Percentiles rank a stretch among this genome's conserved stretches.
Conservation (phyloP, 2,888 invertebrate species). For the Spodoptera exigua region DNA sequence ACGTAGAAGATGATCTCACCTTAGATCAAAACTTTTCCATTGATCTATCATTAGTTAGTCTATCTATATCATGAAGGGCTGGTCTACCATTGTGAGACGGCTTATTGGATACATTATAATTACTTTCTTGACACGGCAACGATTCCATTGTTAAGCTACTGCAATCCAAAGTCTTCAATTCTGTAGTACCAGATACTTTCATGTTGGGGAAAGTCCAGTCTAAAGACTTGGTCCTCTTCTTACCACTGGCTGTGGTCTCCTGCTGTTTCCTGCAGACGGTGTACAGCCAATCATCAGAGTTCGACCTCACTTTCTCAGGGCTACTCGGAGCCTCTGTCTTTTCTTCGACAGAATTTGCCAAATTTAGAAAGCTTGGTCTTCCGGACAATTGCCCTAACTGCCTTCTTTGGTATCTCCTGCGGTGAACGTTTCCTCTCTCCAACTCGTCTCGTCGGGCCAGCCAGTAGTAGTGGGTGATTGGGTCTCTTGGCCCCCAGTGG, state of each 20-base stretch:
- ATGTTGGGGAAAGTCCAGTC: slow-evolving; percentile 62
- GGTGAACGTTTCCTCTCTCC: slow-evolving; percentile 54
- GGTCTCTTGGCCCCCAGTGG: slow-evolving; percentile 85
- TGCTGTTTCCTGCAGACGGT: slow-evolving; percentile 68
- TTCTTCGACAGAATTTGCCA: slow-evolving; percentile 40
- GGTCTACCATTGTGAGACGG: no score
- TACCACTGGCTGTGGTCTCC: slow-evolving; percentile 38
- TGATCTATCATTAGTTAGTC: no score
- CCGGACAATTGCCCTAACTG: slow-evolving; percentile 74
- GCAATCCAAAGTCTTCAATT: slow-evolving; percentile 33
- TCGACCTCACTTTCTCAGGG: slow-evolving; percentile 69
- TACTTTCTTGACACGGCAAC: slow-evolving; percentile 17
- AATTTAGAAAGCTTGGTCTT: slow-evolving; percentile 63
- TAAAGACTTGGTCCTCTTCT: slow-evolving; percentile 72
- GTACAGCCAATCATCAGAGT: slow-evolving; percentile 80
- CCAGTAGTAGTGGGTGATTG: slow-evolving; percentile 84
- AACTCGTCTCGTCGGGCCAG: slow-evolving; percentile 73
- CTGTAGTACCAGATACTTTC: not conserved
- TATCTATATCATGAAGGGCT: no score
- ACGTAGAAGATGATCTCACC: no score
- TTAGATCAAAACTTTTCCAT: no score
- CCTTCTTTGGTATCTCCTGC: slow-evolving; percentile 65
- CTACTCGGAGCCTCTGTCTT: slow-evolving; percentile 14
- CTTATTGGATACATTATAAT: slow-evolving; percentile 4
- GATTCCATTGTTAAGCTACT: slow-evolving; percentile 9